These are phyloP conservation scores for Vombatus ursinus DNA, from an alignment of 2,113 vertebrate species.

Conservation along the genomic window DNA sequence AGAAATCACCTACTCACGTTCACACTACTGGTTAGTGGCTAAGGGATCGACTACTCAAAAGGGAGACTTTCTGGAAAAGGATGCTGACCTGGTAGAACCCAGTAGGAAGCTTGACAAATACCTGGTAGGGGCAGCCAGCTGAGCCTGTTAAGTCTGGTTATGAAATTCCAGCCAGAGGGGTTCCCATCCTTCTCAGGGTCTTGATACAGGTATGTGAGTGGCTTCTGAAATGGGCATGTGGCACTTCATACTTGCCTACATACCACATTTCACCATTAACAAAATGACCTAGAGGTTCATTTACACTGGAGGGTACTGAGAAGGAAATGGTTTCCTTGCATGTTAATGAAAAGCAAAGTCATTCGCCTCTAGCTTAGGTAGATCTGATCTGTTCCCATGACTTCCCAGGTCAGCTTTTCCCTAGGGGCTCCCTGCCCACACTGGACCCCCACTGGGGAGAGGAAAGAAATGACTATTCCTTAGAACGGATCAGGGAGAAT, in stretches of 20 bases:
- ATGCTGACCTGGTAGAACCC: not conserved
- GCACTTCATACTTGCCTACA: not conserved
- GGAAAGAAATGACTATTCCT: constrained; percentile 61
- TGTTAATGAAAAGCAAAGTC: constrained; percentile 51
- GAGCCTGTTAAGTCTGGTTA: not conserved
- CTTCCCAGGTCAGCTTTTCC: not conserved
- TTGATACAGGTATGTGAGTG: not conserved
- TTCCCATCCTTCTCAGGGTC: constrained; percentile 36
- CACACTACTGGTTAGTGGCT: not conserved
- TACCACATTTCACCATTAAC: not conserved
- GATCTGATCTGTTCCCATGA: constrained; percentile 36
- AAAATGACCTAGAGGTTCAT: not conserved
- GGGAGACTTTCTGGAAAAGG: not conserved
- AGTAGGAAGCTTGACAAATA: not conserved
- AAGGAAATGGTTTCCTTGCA: constrained; percentile 26
- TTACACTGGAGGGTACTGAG: not conserved
- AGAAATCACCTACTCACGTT: not conserved
- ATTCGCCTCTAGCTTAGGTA: constrained; percentile 38
- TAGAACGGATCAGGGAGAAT: constrained; percentile 48
- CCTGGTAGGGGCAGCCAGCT: not conserved
- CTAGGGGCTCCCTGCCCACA: constrained; percentile 51
- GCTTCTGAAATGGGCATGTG: not conserved
- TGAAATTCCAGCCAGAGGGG: not conserved
- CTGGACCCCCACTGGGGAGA: constrained; percentile 47
- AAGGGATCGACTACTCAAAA: constrained; percentile 1